Evolutionary conservation across 2,113 vertebrate genomes (phyloP), one percentile per base, ranked within the genome.

Genomic region (Ptilonorhynchus violaceus): DNA sequence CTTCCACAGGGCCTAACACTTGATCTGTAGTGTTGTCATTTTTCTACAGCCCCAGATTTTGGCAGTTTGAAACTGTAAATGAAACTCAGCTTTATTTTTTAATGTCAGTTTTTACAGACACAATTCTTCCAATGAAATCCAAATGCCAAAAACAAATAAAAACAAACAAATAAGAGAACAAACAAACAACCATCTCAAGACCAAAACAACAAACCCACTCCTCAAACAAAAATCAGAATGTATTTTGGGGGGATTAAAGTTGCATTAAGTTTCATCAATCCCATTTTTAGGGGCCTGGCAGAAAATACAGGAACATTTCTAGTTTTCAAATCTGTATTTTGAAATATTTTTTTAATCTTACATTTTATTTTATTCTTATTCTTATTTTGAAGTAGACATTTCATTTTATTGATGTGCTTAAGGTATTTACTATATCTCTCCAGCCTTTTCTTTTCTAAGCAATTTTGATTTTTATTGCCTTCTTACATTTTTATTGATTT

Each of bases 401-500:
- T 94, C 58, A 90, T 53, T 93, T 94, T 94, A 94, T 90, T 93
- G 66, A 82, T 81, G 75, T 74, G 47, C 27, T 77, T 94, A 87
- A 80, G 42, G 58, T 93, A 80, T 88, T 96, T 93, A 78, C 25
- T 83, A 1, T 83, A 82, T 47, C n/a, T 86, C 39, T 21, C 37
- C 46, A 85, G 53, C 10, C 52, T 95, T 89, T 92, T 47, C 24
- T 91, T 85, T 87, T 89, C 86, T 76, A 91, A 92, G 91, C 69
- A 69, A 92, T 96, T 96, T 91, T 95, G 35, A 60, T 73, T 96
- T 97, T 95, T 97, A 95, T 86, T 94, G 35, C 79, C 13, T 47
- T 74, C 93, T 95, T 92, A 91, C 42, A 79, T 92, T 88, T 95
- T 87, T 96, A 96, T 94, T 82, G 89, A 96, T 96, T 92, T 94